A percentile compares a stretch with the other conserved stretches of the same genome.
phyloP scores from a whole-genome alignment of 2,888 invertebrate species.

The Conops quadrifasciatus region DNA sequence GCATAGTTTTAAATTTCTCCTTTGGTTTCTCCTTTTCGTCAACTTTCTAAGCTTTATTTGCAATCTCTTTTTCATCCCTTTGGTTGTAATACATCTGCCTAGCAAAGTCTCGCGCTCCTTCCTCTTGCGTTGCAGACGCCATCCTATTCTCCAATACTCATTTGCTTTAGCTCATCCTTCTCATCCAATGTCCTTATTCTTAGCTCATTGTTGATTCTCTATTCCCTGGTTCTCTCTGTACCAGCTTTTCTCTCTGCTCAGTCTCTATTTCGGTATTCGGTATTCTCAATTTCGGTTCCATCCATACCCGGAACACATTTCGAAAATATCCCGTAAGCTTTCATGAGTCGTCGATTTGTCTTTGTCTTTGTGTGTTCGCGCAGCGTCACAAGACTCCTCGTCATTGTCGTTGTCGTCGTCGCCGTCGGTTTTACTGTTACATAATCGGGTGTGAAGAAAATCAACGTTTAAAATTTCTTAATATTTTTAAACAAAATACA shows the following conservation, averaged over 20 bases:
- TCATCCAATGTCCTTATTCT: no score
- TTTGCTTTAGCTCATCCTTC: no score
- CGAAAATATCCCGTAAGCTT: not conserved
- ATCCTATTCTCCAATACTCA: no score
- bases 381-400: conserved; percentile 9
- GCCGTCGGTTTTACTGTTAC: conserved; percentile 28
- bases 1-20: not conserved
- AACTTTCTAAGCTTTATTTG: not conserved
- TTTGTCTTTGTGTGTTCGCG: conserved; percentile 24
- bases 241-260: not conserved
- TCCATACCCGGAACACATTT: no score
- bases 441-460: conserved; percentile 31
- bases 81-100: no score
- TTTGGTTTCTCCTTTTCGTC: not conserved
- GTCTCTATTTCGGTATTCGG: not conserved
- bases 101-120: no score
- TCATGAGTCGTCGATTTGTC: conserved; percentile 16
- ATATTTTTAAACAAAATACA: no score
- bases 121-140: no score
- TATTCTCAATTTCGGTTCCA: no score
- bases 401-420: conserved; percentile 6
- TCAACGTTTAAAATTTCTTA: not conserved
- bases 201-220: no score
- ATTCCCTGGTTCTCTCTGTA: no score
- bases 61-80: not conserved